A percentile compares a stretch with the other conserved stretches of the same genome.
Evolutionary conservation across 2,888 invertebrate genomes (phyloP).

Genomic region (Portevinia maculata): DNA sequence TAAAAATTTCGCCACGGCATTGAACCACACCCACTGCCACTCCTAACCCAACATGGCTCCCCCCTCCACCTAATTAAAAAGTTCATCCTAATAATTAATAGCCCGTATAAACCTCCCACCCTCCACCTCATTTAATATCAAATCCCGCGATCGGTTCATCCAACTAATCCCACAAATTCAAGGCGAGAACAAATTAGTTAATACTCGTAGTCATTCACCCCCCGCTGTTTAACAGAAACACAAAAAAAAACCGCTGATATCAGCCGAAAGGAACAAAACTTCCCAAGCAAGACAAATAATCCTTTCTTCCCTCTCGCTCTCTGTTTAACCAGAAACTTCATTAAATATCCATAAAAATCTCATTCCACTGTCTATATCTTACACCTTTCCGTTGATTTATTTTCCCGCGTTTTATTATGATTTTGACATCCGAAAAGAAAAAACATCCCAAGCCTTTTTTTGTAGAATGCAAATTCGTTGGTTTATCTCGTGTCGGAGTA

Average conservation of each 20-base stretch:
- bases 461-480: constrained; percentile 55
- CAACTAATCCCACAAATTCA: background rate
- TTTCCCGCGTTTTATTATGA: constrained; percentile 46
- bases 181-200: constrained; percentile 18
- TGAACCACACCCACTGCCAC: too few relatives aligned
- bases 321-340: constrained; percentile 20
- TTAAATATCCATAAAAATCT: constrained; percentile 49
- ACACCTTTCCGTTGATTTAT: constrained; percentile 64
- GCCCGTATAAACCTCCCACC: too few relatives aligned
- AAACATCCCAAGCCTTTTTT: background rate
- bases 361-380: constrained; percentile 45
- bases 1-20: too few relatives aligned
- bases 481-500: constrained; percentile 19
- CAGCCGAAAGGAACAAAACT: constrained; percentile 2
- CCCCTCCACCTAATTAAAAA: too few relatives aligned
- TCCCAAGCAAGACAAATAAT: constrained; percentile 1
- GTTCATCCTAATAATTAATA: too few relatives aligned
- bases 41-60: too few relatives aligned
- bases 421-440: constrained; percentile 44
- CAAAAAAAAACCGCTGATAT: background rate
- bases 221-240: constrained; percentile 23
- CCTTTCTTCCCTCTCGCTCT: background rate
- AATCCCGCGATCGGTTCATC: constrained; percentile 24
- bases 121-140: background rate
- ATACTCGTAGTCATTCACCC: constrained; percentile 32